A percentile compares a stretch with the other conserved stretches of the same genome.
Evolutionary conservation across 2,888 invertebrate genomes (phyloP).

Genomic region (Clitarchus hookeri): DNA sequence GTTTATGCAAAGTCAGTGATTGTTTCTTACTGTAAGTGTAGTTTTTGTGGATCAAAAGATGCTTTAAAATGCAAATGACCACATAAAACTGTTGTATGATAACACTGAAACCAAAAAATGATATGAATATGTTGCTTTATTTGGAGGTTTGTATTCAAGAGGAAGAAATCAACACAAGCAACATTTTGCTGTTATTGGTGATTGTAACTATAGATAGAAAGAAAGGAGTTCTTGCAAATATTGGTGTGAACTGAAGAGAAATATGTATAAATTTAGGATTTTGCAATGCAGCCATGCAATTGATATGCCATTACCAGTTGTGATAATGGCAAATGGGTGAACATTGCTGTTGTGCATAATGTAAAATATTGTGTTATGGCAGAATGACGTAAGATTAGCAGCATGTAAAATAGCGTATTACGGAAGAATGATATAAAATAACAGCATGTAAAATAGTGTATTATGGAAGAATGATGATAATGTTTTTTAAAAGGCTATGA

Average conservation of each 20-base stretch:
- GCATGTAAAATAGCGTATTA: too few relatives aligned
- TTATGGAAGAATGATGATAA: too few relatives aligned
- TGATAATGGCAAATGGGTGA: background rate
- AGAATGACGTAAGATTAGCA: too few relatives aligned
- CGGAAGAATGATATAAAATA: too few relatives aligned
- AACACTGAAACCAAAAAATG: background rate
- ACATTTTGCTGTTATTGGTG: background rate
- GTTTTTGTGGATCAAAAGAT: background rate
- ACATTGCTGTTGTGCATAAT: background rate
- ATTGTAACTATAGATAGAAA: background rate
- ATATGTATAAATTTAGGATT: background rate
- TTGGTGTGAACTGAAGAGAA: background rate
- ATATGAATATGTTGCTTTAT: background rate
- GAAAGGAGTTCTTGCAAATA: background rate
- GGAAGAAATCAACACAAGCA: background rate
- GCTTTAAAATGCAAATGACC: background rate
- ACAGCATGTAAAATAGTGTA: too few relatives aligned
- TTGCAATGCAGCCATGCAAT: background rate
- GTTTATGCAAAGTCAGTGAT: too few relatives aligned
- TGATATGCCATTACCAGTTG: background rate
- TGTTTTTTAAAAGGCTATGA: too few relatives aligned
- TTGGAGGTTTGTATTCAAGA: background rate
- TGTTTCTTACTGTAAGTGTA: too few relatives aligned
- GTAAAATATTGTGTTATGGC: background rate
- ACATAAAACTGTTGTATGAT: background rate